Evolutionary conservation across 2,797 vertebrate genomes (phyloP), one percentile per base, ranked within the genome.

Genomic region (Protosalanx chinensis): DNA sequence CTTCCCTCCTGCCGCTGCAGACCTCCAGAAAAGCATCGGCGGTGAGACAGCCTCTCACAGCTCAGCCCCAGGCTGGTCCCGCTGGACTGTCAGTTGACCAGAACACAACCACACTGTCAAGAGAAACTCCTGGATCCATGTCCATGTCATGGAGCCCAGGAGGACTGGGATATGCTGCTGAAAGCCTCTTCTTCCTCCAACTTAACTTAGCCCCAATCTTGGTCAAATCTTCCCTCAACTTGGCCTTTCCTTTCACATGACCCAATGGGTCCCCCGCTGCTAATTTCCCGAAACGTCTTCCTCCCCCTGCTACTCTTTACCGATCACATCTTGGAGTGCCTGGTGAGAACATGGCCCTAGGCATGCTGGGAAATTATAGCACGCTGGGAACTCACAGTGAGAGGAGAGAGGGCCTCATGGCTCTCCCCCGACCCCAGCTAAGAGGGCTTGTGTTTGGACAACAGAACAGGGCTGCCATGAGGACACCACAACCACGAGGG

Each of bases 181-280:
- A 79, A 71, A 46, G 46, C 3, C 62, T 6, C 51, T 56, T n/a
- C 18, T 5, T 53, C 51, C 65, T 64, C 61, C 7, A 67, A 72
- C 68, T 73, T 51, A 53, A 16, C 51, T 56, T 35, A 4, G 23
- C 62, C 12, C 59, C 49, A 63, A 77, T 78, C 60, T 68, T 27
- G 72, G 64, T 70, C 71, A 59, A 35, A 73, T 75, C 68, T 59
- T 71, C 68, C 64, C 63, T 77, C 72, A 49, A 74, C 62, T 66
- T 64, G 79, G 53, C 3, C 32, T 81, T 84, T 87, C 85, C 76
- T 86, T 90, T 90, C 87, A 88, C 89, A 89, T 87, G 86, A 90
- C 81, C 71, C 6, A 37, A 51, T 68, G 63, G 77, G 81, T 86
- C 72, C 81, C 80, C 77, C 74, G 49, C 67, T 35, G 72, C 77